Conservation (phyloP, 2,113 vertebrate species). For the Rynchops niger region DNA sequence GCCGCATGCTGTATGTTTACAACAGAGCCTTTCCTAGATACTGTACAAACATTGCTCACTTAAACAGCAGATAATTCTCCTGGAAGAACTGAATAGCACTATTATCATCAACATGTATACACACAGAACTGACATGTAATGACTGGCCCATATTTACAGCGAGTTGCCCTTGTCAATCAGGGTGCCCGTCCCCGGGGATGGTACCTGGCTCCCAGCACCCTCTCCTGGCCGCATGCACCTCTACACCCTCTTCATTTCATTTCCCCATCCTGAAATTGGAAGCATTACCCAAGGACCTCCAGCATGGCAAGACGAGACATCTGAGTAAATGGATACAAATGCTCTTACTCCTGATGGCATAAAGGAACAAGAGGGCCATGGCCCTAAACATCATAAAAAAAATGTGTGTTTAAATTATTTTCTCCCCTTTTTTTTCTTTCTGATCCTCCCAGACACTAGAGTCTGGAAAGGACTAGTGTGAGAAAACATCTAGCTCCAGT, state of each 20-base stretch:
- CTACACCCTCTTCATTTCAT: background rate
- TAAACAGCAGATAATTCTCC: background rate
- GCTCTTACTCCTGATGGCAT: background rate
- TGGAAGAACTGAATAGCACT: background rate
- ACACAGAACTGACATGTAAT: background rate
- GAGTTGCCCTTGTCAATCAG: rapidly evolving
- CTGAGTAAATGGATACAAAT: background rate
- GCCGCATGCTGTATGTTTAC: background rate
- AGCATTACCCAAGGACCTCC: background rate
- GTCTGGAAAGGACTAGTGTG: background rate
- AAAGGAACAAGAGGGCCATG: background rate
- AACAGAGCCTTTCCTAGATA: background rate
- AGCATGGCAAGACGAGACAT: background rate
- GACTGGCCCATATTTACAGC: background rate
- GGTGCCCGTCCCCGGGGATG: background rate
- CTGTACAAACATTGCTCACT: background rate
- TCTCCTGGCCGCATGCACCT: background rate
- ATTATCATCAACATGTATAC: background rate
- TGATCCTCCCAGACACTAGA: background rate
- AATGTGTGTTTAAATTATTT: background rate
- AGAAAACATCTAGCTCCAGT: background rate
- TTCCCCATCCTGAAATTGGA: background rate
- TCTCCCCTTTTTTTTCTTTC: background rate
- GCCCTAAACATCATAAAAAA: background rate
- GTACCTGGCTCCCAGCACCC: background rate